Conservation (phyloP, 2,888 invertebrate species). For the Polydrusus pterygomalis region DNA sequence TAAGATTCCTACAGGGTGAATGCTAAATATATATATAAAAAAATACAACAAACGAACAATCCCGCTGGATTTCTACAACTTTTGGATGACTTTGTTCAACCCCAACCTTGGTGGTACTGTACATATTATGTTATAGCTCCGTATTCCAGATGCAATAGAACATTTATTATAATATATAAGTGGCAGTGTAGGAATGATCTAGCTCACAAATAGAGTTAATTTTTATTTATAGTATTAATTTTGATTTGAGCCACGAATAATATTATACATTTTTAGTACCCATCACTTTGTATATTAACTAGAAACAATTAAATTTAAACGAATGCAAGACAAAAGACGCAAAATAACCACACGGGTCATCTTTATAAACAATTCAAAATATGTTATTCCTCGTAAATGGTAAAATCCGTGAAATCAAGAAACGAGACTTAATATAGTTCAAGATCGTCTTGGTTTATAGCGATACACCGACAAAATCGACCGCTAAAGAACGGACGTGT, state of each 20-base stretch:
- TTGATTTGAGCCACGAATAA: no score
- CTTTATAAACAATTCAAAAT: neutral
- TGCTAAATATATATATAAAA: no score
- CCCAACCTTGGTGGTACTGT: no score
- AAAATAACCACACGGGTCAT: slow-evolving; percentile 8
- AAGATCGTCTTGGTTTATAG: slow-evolving; percentile 27
- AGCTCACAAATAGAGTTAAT: no score
- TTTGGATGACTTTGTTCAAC: no score
- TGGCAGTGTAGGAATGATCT: no score
- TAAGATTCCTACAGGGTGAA: neutral
- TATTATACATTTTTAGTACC: neutral
- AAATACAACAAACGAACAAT: no score
- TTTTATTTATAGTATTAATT: no score
- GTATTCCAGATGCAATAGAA: no score
- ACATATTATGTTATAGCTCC: no score
- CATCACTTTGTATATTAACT: neutral
- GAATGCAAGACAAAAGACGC: neutral
- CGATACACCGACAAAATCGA: neutral
- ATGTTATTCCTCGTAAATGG: slow-evolving; percentile 9
- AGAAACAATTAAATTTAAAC: neutral
- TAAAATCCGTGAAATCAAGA: slow-evolving; percentile 18
- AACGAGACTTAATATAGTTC: slow-evolving; percentile 23
- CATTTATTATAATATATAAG: no score
- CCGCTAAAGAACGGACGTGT: slow-evolving; percentile 1
- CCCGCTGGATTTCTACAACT: no score